phyloP scores from a whole-genome alignment of 2,797 vertebrate species.

The Ctenosaura bakeri region DNA sequence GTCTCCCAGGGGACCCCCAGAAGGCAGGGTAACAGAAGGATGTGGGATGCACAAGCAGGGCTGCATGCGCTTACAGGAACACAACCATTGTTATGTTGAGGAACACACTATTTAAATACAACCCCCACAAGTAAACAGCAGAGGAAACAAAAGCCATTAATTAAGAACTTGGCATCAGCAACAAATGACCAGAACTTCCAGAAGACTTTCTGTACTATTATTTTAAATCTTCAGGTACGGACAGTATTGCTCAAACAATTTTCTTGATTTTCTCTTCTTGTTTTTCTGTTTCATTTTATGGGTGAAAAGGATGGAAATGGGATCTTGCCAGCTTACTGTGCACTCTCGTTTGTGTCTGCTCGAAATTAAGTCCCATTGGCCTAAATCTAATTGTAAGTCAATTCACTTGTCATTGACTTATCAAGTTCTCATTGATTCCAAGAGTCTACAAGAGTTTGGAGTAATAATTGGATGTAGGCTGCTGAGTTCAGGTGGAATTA shows the following conservation, averaged over 20 bases:
- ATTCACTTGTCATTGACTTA: too few species aligned
- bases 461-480: too few species aligned
- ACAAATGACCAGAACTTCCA: neutral
- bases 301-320: neutral
- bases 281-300: neutral
- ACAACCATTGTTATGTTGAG: neutral
- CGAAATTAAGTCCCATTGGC: neutral
- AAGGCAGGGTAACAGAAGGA: too few species aligned
- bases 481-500: neutral
- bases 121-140: neutral
- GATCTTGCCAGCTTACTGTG: neutral
- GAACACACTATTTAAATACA: neutral
- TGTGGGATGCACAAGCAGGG: too few species aligned
- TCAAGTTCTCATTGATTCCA: too few species aligned
- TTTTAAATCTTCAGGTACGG: neutral
- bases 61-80: too few species aligned
- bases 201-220: neutral
- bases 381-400: too few species aligned
- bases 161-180: neutral
- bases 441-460: too few species aligned
- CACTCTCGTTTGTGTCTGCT: neutral
- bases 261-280: neutral
- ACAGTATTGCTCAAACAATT: neutral
- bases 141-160: constrained; percentile 1
- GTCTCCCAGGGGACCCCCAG: too few species aligned